These are phyloP conservation scores for Merluccius polli DNA, from an alignment of 2,797 vertebrate genomes.

Conservation along the genomic window DNA sequence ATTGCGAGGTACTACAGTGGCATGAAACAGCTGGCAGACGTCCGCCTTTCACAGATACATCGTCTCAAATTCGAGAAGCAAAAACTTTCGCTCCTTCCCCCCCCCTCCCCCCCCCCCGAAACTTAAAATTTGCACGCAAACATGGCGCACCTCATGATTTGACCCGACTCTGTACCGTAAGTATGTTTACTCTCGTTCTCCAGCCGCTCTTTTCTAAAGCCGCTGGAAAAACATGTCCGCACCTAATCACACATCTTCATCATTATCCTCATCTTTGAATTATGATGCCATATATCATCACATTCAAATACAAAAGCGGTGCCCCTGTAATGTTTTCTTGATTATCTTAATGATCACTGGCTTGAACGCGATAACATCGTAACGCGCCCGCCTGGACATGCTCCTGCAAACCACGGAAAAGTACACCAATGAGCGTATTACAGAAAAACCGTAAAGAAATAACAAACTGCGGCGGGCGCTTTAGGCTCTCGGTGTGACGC, in stretches of 20 bases:
- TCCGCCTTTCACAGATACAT: slow-evolving; percentile 25
- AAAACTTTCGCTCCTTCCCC: slow-evolving; percentile 42
- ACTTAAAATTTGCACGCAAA: slow-evolving; percentile 34
- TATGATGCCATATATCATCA: slow-evolving; percentile 26
- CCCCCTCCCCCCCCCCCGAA: slow-evolving; percentile 3
- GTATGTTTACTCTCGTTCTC: background rate
- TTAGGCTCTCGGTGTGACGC: slow-evolving; percentile 38
- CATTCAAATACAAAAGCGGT: no score
- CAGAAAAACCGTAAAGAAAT: background rate
- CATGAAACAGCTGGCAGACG: slow-evolving; percentile 51
- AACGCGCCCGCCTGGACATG: slow-evolving; percentile 43
- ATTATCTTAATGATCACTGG: background rate
- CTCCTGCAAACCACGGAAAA: slow-evolving; percentile 32
- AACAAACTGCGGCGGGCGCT: slow-evolving; percentile 53
- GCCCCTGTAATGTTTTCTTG: no score
- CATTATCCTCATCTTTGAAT: background rate
- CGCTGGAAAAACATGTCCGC: no score
- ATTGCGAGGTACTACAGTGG: slow-evolving; percentile 64
- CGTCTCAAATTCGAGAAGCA: slow-evolving; percentile 44
- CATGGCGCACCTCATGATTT: slow-evolving; percentile 53
- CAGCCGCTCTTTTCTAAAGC: background rate
- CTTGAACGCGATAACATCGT: slow-evolving; percentile 38
- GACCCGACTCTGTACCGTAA: no score
- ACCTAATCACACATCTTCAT: background rate
- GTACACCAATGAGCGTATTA: slow-evolving; percentile 46